A percentile compares a stretch with the other conserved stretches of the same genome.
These are phyloP conservation scores for Eledona agricola DNA, from an alignment of 2,888 invertebrate species.

Conservation along the genomic window DNA sequence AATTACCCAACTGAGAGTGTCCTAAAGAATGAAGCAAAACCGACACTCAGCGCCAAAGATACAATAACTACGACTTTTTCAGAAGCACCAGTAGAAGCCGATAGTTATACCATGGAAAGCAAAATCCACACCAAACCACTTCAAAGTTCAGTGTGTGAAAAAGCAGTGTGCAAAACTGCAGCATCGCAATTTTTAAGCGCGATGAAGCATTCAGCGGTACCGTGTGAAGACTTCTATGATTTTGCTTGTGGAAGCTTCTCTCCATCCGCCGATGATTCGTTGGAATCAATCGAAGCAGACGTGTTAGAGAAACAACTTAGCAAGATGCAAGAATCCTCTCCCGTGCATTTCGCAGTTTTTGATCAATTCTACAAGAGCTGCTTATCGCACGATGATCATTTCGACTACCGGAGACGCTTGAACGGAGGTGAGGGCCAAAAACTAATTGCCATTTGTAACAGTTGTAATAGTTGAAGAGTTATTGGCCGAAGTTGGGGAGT, in stretches of 20 bases:
- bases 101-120: too few species aligned
- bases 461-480: constrained; percentile 41
- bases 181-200: constrained; percentile 48
- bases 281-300: constrained; percentile 7
- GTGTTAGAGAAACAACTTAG: constrained; percentile 1
- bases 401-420: constrained; percentile 44
- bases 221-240: constrained; percentile 53
- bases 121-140: too few species aligned
- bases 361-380: constrained; percentile 49
- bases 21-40: too few species aligned
- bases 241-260: constrained; percentile 49
- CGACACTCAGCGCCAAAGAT: too few species aligned
- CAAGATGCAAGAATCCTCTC: constrained; percentile 1
- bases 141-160: constrained; percentile 36
- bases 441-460: constrained; percentile 7
- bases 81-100: too few species aligned
- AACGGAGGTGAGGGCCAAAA: constrained; percentile 39
- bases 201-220: constrained; percentile 46
- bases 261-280: constrained; percentile 11
- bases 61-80: too few species aligned
- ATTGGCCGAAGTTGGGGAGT: constrained; percentile 39
- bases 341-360: constrained; percentile 37
- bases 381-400: constrained; percentile 45
- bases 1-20: too few species aligned
- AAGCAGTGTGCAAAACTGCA: constrained; percentile 43